phyloP scores from a whole-genome alignment of 2,888 invertebrate species.

The Lagria hirta region DNA sequence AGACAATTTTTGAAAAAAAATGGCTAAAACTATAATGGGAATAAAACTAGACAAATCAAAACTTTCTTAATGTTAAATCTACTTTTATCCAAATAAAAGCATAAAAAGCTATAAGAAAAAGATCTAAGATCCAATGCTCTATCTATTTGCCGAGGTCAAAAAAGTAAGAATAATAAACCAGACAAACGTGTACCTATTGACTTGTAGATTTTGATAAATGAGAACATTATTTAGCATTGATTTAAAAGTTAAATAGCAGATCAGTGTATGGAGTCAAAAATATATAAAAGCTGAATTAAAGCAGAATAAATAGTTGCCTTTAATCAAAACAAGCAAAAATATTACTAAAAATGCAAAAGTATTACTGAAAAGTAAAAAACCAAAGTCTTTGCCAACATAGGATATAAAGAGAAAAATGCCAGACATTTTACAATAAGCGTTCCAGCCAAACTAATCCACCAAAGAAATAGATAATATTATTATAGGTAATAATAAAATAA shows the following conservation, averaged over 20 bases:
- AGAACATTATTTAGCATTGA: constrained; percentile 71
- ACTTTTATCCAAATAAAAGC: constrained; percentile 32
- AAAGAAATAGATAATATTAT: constrained; percentile 61
- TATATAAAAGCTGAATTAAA: constrained; percentile 96
- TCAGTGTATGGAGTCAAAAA: constrained; percentile 95
- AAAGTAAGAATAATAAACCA: constrained; percentile 67
- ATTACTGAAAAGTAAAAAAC: constrained; percentile 50
- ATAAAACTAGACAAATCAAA: constrained; percentile 63
- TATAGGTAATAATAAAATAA: no score
- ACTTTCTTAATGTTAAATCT: constrained; percentile 32
- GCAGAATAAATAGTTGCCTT: constrained; percentile 79
- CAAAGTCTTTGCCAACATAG: constrained; percentile 64
- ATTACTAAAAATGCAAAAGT: constrained; percentile 59
- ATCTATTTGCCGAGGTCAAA: constrained; percentile 79
- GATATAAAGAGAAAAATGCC: constrained; percentile 94
- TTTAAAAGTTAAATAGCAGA: constrained; percentile 76
- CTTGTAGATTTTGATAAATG: constrained; percentile 44
- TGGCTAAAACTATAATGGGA: constrained; percentile 68
- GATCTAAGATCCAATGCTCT: constrained; percentile 80
- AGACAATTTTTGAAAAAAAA: constrained; percentile 64
- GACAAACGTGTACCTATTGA: constrained; percentile 33
- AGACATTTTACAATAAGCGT: constrained; percentile 89
- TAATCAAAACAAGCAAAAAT: constrained; percentile 66
- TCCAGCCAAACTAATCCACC: constrained; percentile 92
- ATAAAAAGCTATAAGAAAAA: constrained; percentile 64